Base-by-base conservation (phyloP, 2,797 vertebrate genomes). In the Macroramphosus scolopax region DNA sequence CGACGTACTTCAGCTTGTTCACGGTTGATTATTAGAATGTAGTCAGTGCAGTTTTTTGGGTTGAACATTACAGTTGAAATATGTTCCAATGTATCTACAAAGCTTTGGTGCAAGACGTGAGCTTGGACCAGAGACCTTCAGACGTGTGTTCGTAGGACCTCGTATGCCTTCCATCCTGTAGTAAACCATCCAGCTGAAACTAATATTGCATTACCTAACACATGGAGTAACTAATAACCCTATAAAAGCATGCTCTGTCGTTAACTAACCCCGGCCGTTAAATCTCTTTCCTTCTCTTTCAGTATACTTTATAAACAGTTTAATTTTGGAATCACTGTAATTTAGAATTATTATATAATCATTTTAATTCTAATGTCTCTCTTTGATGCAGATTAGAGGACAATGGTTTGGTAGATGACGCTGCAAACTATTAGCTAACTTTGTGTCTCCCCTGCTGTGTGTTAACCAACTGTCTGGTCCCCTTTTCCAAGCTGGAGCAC, bases 381-480 rank as follows among this genome's bases (percentile, higher is more conserved):
- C 63, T 77, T 69, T 39, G n/a, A 48, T 66, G 22, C 5, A 24
- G 54, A 33, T 43, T 32, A 31, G 46, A 36, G 28, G 45, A 32
- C 71, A 51, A 44, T 72, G 34, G 66, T 80, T 22, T 77, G n/a
- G 40, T 82, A 80, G 56, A 51, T 65, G 48, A 68, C 32, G 11
- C 70, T 73, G 39, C 73, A 41, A 77, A 68, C 73, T 15, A 63
- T 86, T 68, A 86, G 79, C 78, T 71, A 85, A 73, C 80, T 72
- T 75, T 83, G 61, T 85, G 81, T 90, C 63, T 85, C 84, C 84
- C 87, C 87, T 92, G 85, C 87, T 91, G 78, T 90, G 82, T 92
- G 89, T 92, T 92, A 92, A 92, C 88, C 85, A 88, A 92, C 84
- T 92, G 78, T 92, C 87, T 92, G 91, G 89, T 92, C 91, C 91